A percentile compares a stretch with the other conserved stretches of the same genome.
Evolutionary conservation across 1,140 invertebrate species (phyloP).

Genomic region (Heliothis subflexa): DNA sequence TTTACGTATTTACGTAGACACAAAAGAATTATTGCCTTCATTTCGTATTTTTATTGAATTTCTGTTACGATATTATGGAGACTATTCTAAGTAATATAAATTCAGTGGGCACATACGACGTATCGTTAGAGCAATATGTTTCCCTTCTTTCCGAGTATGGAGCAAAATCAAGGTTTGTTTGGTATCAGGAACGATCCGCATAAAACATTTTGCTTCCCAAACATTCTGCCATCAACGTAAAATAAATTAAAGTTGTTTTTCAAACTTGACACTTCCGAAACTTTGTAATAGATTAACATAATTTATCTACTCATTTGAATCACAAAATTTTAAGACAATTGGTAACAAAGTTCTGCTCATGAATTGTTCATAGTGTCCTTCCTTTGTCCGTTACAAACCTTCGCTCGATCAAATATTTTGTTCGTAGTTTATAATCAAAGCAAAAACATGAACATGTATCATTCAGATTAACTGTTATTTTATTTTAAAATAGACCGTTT

Average conservation of each 20-base stretch:
- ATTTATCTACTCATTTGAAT: constrained; percentile 17
- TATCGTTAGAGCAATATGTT: constrained; percentile 31
- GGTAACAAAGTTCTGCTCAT: constrained; percentile 12
- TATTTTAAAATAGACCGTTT: no score
- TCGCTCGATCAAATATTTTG: not conserved
- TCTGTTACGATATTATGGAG: constrained; percentile 18
- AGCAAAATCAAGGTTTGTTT: constrained; percentile 2
- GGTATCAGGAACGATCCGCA: constrained; percentile 2
- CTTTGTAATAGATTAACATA: constrained; percentile 33
- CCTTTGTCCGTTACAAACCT: not conserved
- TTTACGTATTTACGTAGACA: not conserved
- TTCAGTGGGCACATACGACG: constrained; percentile 31
- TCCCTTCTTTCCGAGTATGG: not conserved
- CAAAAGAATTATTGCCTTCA: constrained; percentile 12
- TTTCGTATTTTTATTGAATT: constrained; percentile 30
- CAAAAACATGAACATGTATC: no score
- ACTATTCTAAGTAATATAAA: constrained; percentile 25
- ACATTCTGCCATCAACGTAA: not conserved
- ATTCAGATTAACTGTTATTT: no score
- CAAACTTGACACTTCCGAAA: not conserved
- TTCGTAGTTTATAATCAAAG: no score
- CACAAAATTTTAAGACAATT: constrained; percentile 19
- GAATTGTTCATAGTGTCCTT: constrained; percentile 22
- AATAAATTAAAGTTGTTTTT: constrained; percentile 34
- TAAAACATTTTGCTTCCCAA: not conserved